A percentile compares a stretch with the other conserved stretches of the same genome.
Conservation (phyloP, 2,888 invertebrate species). For the Drosophila leonis region DNA sequence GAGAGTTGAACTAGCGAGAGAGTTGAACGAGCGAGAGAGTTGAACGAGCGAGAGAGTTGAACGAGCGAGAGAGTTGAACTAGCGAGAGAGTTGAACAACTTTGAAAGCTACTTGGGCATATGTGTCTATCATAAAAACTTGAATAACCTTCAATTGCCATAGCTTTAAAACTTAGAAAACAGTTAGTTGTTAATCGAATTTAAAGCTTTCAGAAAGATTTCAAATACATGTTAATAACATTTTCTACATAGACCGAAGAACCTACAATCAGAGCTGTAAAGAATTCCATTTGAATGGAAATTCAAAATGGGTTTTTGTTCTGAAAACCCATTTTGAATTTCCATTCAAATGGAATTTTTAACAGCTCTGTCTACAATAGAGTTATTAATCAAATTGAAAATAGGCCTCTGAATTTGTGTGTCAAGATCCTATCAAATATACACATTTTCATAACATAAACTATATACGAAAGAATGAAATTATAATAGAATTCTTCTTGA, state of each 20-base stretch:
- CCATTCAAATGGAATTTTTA: no score
- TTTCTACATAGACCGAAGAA: neutral
- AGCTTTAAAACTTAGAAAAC: neutral
- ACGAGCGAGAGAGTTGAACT: no score
- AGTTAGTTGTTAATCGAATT: neutral
- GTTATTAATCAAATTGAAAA: neutral
- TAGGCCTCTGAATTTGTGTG: neutral
- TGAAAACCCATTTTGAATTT: no score
- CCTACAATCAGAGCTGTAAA: no score
- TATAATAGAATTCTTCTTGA: no score
- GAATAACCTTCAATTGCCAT: neutral
- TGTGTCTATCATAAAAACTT: neutral
- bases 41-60: no score
- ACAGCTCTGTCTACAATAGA: no score
- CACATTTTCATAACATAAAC: neutral
- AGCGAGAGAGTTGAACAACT: neutral
- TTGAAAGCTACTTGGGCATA: neutral
- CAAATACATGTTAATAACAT: neutral
- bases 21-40: no score
- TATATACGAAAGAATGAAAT: no score
- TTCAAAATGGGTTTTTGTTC: no score
- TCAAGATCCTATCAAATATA: no score
- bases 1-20: neutral
- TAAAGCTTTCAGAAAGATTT: neutral
- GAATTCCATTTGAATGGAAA: no score